Conservation (phyloP, 2,888 invertebrate genomes). For the Aphelenchoides bicaudatus region DNA sequence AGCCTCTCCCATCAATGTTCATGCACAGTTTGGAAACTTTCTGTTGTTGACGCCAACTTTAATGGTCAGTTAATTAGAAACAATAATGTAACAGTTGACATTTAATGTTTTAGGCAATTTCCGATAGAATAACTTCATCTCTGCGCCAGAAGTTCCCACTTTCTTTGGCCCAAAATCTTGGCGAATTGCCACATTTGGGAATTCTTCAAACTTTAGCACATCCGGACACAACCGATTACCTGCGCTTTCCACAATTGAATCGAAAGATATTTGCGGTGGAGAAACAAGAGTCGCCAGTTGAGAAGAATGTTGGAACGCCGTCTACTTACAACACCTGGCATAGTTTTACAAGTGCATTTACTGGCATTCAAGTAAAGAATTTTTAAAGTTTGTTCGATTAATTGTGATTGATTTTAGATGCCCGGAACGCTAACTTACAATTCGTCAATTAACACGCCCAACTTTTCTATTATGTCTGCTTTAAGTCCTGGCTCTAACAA, state of each 20-base stretch:
- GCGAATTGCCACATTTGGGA: slow-evolving; percentile 16
- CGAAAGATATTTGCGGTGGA: slow-evolving; percentile 11
- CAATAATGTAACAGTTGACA: slow-evolving; percentile 6
- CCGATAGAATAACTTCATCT: slow-evolving; percentile 18
- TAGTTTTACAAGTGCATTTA: slow-evolving; percentile 10
- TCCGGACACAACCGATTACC: slow-evolving; percentile 35
- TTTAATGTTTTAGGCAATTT: slow-evolving; percentile 25
- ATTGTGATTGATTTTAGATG: not conserved
- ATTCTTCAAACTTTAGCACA: slow-evolving; percentile 26
- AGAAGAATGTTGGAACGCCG: not conserved
- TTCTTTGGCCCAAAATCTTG: not conserved
- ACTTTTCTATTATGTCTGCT: slow-evolving; percentile 17
- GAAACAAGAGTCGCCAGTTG: not conserved
- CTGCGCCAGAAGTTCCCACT: slow-evolving; percentile 27
- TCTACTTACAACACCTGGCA: slow-evolving; percentile 6
- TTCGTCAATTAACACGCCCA: not conserved
- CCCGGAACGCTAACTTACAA: not conserved
- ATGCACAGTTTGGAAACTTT: slow-evolving; percentile 28
- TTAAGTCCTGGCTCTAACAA: slow-evolving; percentile 5
- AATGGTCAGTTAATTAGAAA: slow-evolving; percentile 19
- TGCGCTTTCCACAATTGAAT: slow-evolving; percentile 29
- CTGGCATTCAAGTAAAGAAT: slow-evolving; percentile 11
- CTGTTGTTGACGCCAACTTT: slow-evolving; percentile 25
- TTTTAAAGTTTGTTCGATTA: not conserved
- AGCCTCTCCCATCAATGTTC: slow-evolving; percentile 15